Percentiles rank a stretch among this genome's conserved stretches.
Conservation (phyloP, 2,888 invertebrate species). For the Dicyrtomina minuta region DNA sequence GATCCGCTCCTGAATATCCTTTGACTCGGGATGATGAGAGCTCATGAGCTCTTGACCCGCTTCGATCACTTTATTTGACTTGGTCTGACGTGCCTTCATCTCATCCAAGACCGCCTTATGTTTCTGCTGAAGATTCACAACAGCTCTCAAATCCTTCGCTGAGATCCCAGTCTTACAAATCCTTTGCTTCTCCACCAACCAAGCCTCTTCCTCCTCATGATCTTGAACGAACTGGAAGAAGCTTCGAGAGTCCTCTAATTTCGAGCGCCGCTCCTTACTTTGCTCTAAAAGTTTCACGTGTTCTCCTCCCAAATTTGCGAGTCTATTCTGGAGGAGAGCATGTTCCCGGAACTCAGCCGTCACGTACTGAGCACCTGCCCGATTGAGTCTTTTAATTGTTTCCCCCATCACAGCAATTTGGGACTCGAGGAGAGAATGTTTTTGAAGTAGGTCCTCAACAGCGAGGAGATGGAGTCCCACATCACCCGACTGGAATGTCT, state of each 20-base stretch:
- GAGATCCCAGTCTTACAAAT: conserved; percentile 90
- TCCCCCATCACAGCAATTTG: conserved; percentile 88
- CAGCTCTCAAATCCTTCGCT: conserved; percentile 88
- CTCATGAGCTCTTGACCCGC: conserved; percentile 73
- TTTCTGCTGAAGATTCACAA: conserved; percentile 84
- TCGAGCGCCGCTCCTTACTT: conserved; percentile 74
- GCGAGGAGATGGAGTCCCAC: conserved; percentile 91
- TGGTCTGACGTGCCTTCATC: conserved; percentile 74
- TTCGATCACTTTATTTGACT: conserved; percentile 69
- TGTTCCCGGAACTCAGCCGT: conserved; percentile 63
- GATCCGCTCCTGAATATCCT: conserved; percentile 78
- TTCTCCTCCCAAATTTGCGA: conserved; percentile 74
- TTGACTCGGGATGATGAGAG: conserved; percentile 77
- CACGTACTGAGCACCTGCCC: conserved; percentile 66
- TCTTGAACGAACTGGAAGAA: conserved; percentile 95
- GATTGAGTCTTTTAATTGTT: conserved; percentile 73
- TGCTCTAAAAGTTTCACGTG: conserved; percentile 63
- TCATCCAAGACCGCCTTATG: conserved; percentile 82
- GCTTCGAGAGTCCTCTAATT: conserved; percentile 87
- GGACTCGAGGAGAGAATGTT: conserved; percentile 87
- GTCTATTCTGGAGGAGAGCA: conserved; percentile 67
- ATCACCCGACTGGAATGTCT: conserved; percentile 76
- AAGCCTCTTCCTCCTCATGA: conserved; percentile 95
- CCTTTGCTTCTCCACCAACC: conserved; percentile 92
- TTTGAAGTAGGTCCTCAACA: conserved; percentile 91